phyloP scores from a whole-genome alignment of 1,140 invertebrate genomes.

The Euwallacea fornicatus region DNA sequence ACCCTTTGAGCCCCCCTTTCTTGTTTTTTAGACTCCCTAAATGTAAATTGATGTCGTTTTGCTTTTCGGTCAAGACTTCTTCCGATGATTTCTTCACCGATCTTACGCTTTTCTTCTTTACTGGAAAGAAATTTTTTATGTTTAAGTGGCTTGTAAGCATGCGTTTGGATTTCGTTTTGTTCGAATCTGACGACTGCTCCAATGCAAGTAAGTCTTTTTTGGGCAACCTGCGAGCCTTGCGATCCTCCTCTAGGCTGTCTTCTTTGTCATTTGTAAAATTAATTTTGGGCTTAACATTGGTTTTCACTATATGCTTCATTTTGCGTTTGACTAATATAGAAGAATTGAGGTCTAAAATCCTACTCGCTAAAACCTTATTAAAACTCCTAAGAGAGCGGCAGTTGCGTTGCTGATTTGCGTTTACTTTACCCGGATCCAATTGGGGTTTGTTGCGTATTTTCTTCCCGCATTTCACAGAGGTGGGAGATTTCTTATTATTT shows the following conservation, averaged over 20 bases:
- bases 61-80: not conserved
- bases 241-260: not conserved
- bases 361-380: slow-evolving; percentile 47
- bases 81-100: slow-evolving; percentile 7
- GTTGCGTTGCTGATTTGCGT: slow-evolving; percentile 14
- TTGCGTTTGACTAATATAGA: slow-evolving; percentile 47
- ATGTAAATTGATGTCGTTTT: not conserved
- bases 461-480: slow-evolving; percentile 43
- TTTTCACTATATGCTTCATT: slow-evolving; percentile 35
- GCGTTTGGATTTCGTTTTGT: slow-evolving; percentile 14
- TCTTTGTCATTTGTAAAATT: not conserved
- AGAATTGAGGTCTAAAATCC: slow-evolving; percentile 49
- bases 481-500: slow-evolving; percentile 18
- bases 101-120: slow-evolving; percentile 40
- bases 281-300: slow-evolving; percentile 15
- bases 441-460: slow-evolving; percentile 23
- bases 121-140: slow-evolving; percentile 45
- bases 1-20: slow-evolving; percentile 31
- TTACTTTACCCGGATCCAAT: slow-evolving; percentile 6
- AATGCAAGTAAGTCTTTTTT: not conserved
- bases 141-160: slow-evolving; percentile 40
- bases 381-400: slow-evolving; percentile 39
- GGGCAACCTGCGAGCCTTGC: not conserved
- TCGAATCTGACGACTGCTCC: not conserved
- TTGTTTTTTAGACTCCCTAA: slow-evolving; percentile 15